Evolutionary conservation across 2,797 vertebrate species (phyloP).

Genomic region (Eupleurogrammus muticus): DNA sequence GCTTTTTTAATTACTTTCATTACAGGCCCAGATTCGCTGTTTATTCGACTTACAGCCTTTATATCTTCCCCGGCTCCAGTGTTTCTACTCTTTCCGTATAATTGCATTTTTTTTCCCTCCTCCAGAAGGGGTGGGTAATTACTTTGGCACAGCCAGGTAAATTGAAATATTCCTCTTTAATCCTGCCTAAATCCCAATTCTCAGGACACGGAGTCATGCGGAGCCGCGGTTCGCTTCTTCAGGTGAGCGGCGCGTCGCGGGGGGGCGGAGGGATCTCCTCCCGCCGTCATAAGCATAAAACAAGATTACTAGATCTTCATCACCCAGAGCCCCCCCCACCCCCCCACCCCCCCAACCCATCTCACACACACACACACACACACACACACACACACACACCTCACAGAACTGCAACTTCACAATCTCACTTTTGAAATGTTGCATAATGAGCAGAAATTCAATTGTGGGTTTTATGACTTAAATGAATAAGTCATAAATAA

Average conservation of each 20-base stretch:
- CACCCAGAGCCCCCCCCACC: slow-evolving; percentile 15
- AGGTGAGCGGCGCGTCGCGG: slow-evolving; percentile 74
- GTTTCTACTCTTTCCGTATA: slow-evolving; percentile 53
- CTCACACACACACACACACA: too few species aligned
- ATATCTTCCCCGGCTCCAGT: slow-evolving; percentile 46
- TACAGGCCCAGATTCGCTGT: slow-evolving; percentile 45
- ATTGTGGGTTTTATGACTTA: slow-evolving; percentile 25
- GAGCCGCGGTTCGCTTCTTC: slow-evolving; percentile 64
- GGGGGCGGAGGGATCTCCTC: slow-evolving; percentile 66
- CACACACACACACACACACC: too few species aligned
- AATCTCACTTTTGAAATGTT: slow-evolving; percentile 42
- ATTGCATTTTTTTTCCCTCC: slow-evolving; percentile 57
- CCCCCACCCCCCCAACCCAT: not conserved
- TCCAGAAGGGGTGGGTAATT: slow-evolving; percentile 64
- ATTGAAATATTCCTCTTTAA: slow-evolving; percentile 78
- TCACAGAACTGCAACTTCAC: slow-evolving; percentile 43
- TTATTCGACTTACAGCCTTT: slow-evolving; percentile 63
- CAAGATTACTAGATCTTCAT: slow-evolving; percentile 76
- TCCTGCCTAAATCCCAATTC: slow-evolving; percentile 70
- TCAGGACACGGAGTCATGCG: slow-evolving; percentile 62
- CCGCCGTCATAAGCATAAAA: slow-evolving; percentile 69
- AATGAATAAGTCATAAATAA: slow-evolving; percentile 59
- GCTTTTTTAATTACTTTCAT: slow-evolving; percentile 63
- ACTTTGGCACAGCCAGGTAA: slow-evolving; percentile 72
- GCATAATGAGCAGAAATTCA: slow-evolving; percentile 61